These are phyloP conservation scores for Halocynthia aurantium DNA, from an alignment of 23 tunicate genomes.

Conservation along the genomic window DNA sequence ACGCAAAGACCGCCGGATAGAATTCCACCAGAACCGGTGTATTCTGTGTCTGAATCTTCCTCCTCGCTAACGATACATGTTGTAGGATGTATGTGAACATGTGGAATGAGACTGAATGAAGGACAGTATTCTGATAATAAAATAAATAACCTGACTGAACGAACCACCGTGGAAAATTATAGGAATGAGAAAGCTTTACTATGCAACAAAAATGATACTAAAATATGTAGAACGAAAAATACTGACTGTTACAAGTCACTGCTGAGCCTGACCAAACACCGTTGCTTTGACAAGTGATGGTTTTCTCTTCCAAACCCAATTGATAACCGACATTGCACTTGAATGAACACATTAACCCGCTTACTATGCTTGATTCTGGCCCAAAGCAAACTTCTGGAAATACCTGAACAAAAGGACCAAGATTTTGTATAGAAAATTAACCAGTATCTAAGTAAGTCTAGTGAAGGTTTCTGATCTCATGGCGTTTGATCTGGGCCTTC, in stretches of 20 bases:
- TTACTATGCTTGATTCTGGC: not conserved
- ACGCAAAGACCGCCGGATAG: conserved; percentile 22
- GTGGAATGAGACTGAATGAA: conserved; percentile 9
- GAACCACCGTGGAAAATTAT: not conserved
- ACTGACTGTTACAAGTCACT: conserved; percentile 33
- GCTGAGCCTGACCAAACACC: conserved; percentile 59
- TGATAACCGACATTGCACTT: conserved; percentile 50
- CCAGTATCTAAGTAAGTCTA: too few relatives aligned
- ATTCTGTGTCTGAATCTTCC: not conserved
- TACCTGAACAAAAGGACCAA: not conserved
- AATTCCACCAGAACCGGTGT: conserved; percentile 18
- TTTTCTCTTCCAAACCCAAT: conserved; percentile 2
- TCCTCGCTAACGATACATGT: conserved; percentile 29
- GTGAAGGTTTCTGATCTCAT: too few relatives aligned
- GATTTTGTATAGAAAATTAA: too few relatives aligned
- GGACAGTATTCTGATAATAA: not conserved
- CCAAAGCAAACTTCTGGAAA: conserved; percentile 11
- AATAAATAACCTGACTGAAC: not conserved
- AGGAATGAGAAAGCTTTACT: not conserved
- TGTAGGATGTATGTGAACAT: conserved; percentile 38
- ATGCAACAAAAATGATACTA: not conserved
- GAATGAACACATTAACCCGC: conserved; percentile 18
- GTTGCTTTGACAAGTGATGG: conserved; percentile 36
- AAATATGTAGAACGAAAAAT: not conserved
- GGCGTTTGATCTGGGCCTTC: too few relatives aligned